These are phyloP conservation scores for Sesia bembeciformis DNA, from an alignment of 2,888 invertebrate species.

Conservation along the genomic window DNA sequence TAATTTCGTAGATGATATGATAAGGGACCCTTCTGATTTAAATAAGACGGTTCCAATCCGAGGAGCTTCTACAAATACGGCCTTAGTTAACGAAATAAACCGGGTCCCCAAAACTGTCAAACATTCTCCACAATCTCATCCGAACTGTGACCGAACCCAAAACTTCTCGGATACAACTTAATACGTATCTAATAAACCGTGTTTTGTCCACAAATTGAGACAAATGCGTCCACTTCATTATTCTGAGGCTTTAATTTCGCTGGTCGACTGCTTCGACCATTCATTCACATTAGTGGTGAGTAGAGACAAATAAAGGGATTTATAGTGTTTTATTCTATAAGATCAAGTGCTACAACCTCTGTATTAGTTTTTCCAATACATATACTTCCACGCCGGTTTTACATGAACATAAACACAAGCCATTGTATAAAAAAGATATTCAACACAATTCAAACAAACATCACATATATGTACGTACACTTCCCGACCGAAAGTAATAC, in stretches of 20 bases:
- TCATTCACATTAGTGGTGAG: conserved; percentile 50
- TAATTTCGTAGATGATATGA: no score
- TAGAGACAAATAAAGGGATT: conserved; percentile 50
- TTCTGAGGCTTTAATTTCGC: conserved; percentile 59
- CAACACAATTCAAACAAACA: no score
- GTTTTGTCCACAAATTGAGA: conserved; percentile 56
- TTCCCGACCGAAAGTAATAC: no score
- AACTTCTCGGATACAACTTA: background rate
- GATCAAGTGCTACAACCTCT: background rate
- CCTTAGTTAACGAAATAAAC: conserved; percentile 13
- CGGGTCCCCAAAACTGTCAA: conserved; percentile 32
- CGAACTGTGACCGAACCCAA: conserved; percentile 6
- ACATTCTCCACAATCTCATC: conserved; percentile 32
- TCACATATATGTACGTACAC: no score
- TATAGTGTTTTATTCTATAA: conserved; percentile 33
- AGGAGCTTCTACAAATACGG: no score
- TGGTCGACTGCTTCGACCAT: conserved; percentile 45
- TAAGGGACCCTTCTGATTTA: no score
- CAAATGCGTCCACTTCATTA: conserved; percentile 63
- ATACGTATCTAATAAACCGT: conserved; percentile 4
- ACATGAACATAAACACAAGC: no score
- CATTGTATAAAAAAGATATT: no score
- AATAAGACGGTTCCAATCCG: no score
- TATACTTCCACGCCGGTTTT: no score
- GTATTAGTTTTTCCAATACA: no score